Evolutionary conservation across 1,140 invertebrate species (phyloP), one percentile per base, ranked within the genome.

Genomic region (Galleria mellonella): DNA sequence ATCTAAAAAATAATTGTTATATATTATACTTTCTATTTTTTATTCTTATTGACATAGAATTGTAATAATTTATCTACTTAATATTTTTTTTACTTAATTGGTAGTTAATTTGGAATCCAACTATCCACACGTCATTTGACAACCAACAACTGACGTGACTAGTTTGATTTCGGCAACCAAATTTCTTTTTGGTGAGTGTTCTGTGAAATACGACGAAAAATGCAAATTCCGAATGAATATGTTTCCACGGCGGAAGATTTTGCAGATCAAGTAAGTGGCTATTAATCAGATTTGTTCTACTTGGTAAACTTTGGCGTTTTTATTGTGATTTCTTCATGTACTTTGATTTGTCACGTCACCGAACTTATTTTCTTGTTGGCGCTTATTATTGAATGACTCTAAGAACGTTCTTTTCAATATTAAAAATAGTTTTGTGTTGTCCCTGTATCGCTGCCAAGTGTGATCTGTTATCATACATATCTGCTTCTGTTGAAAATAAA

Each of bases 171-270:
- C 69, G 61, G 59, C 58, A 77, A 74, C 77, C 58, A 72, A 71
- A 76, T 72, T 74, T 62, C 39, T 52, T 71, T 73, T 70, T 57
- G 49, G 68, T 81, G 69, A 55, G 70, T 70, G 74, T 79, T 54
- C 63, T 58, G 61, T 74, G 71, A 61, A 55, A 62, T 65, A 57
- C 51, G 55, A 48, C 53, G 63, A 60, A 91, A 90, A 86, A 95
- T 94, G 93, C 91, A 91, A 88, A 90, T 91, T 86, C 93, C 94
- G 82, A 94, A 93, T 85, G 94, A 97, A 90, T 91, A 96, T 72
- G 88, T 98, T 68, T 91, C 94, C 48, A 95, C 92, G 75, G 96
- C 96, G 32, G 96, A 98, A 89, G 96, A 98, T 87, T 88, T 97
- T 66, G 96, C 95, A 45, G 97, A 98, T 87, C 94, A 97, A 92